phyloP scores from a whole-genome alignment of 2,113 vertebrate genomes.

The Condylura cristata region DNA sequence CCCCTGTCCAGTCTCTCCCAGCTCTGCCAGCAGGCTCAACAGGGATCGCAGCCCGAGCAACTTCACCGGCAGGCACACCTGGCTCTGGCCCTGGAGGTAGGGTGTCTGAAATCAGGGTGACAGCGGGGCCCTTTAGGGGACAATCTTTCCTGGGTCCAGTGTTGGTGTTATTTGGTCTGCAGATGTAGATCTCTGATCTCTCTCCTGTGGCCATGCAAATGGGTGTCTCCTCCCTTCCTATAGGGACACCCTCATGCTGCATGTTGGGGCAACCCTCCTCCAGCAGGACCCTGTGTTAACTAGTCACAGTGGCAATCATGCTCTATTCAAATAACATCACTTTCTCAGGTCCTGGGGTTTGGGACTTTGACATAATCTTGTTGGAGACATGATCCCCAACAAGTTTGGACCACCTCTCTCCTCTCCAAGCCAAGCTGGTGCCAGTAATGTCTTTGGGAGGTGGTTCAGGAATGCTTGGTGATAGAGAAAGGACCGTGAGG shows the following conservation, averaged over 20 bases:
- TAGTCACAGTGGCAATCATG: too few species aligned
- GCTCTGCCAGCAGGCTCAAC: not conserved
- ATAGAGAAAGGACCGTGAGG: not conserved
- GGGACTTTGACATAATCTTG: not conserved
- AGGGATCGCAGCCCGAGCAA: not conserved
- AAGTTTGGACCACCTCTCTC: not conserved
- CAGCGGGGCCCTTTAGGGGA: not conserved
- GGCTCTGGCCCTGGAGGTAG: not conserved
- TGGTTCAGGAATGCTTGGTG: not conserved
- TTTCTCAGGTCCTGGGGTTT: not conserved
- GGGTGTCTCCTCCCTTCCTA: not conserved
- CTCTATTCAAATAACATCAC: not conserved
- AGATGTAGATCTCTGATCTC: rapidly evolving
- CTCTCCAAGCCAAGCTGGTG: not conserved
- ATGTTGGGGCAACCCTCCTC: not conserved
- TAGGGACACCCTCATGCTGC: not conserved
- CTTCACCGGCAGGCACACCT: not conserved
- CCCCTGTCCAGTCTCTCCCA: not conserved
- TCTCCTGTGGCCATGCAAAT: not conserved
- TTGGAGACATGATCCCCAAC: not conserved
- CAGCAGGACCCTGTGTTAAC: not conserved
- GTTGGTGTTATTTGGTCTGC: not conserved
- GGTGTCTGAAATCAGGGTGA: not conserved
- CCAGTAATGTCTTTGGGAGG: not conserved
- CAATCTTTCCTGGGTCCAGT: not conserved